Conservation (phyloP, 2,888 invertebrate genomes). For the Pteria penguin region DNA sequence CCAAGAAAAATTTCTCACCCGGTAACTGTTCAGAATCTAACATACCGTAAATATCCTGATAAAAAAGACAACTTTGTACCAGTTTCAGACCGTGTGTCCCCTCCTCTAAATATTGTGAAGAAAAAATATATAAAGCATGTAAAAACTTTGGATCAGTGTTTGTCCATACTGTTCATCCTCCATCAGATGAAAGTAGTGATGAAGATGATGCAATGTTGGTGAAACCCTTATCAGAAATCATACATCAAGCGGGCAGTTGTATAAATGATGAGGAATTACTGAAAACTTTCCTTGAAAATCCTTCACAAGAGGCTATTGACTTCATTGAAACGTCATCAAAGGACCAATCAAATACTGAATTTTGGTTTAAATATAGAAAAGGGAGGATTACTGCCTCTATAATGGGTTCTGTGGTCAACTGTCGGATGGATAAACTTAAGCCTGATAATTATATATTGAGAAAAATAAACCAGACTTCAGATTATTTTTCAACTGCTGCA, state of each 20-base stretch:
- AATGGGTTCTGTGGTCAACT: conserved; percentile 27
- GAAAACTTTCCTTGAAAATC: not conserved
- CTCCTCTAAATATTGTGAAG: too few species aligned
- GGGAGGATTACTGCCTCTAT: conserved; percentile 19
- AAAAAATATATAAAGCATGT: conserved; percentile 21
- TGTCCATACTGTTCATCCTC: conserved; percentile 6
- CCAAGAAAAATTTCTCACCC: too few species aligned
- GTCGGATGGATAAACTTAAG: conserved; percentile 20
- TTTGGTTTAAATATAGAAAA: conserved; percentile 21
- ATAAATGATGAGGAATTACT: not conserved
- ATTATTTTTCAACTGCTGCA: conserved; percentile 21
- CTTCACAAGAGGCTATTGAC: conserved; percentile 10
- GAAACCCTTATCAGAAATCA: not conserved
- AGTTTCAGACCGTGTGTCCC: too few species aligned
- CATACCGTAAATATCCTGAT: too few species aligned
- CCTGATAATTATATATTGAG: conserved; percentile 20
- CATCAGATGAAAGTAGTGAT: conserved; percentile 4
- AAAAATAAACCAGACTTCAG: conserved; percentile 1
- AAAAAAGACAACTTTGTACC: too few species aligned
- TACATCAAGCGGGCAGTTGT: too few species aligned
- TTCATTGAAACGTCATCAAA: not conserved
- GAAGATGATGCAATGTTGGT: not conserved
- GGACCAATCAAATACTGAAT: conserved; percentile 8
- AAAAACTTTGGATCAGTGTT: conserved; percentile 21
- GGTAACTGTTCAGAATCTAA: too few species aligned